Percentiles rank a stretch among this genome's conserved stretches.
phyloP scores from a whole-genome alignment of 2,113 vertebrate genomes.

The Brachirus orientalis region DNA sequence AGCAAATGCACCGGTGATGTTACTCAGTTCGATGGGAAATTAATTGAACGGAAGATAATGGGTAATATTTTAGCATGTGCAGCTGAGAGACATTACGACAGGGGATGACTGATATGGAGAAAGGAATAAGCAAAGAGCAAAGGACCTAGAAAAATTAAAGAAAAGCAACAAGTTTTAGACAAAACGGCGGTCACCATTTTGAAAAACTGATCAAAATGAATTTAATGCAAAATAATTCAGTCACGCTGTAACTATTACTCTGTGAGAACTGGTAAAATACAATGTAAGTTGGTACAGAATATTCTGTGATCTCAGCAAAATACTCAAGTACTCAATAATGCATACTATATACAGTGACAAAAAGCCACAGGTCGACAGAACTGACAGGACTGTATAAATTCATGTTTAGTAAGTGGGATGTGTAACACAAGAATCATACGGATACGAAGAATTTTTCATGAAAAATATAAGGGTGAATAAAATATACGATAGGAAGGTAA shows the following conservation, averaged over 20 bases:
- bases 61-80: neutral
- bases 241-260: neutral
- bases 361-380: neutral
- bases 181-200: neutral
- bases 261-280: neutral
- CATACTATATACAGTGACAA: too few species aligned
- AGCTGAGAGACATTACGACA: neutral
- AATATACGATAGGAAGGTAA: neutral
- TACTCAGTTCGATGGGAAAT: neutral
- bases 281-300: neutral
- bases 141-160: too few species aligned
- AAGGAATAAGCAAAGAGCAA: neutral
- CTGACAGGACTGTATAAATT: neutral
- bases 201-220: conserved; percentile 1
- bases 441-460: too few species aligned
- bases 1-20: conserved; percentile 9
- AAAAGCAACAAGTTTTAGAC: neutral
- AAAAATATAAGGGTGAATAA: neutral
- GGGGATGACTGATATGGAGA: neutral
- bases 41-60: neutral
- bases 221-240: conserved; percentile 1
- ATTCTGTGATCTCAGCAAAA: too few species aligned
- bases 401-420: neutral
- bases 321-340: too few species aligned
- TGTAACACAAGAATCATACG: neutral